These are phyloP conservation scores for Hemibagrus wyckioides DNA, from an alignment of 2,113 vertebrate genomes.

Conservation along the genomic window DNA sequence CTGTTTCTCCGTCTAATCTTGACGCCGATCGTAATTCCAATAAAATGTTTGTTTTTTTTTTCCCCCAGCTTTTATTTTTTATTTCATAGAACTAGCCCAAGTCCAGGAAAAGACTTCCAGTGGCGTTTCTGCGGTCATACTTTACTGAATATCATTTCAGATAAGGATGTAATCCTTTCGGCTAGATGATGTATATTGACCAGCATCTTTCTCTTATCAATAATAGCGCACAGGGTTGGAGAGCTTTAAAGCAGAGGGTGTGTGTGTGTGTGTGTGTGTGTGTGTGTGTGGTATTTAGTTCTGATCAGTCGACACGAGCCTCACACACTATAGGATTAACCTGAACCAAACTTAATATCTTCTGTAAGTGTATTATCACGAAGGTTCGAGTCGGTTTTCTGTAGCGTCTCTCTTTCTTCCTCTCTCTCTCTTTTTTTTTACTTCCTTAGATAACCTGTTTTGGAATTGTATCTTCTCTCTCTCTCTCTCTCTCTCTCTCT, in stretches of 20 bases:
- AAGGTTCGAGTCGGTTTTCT: neutral
- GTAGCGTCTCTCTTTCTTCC: neutral
- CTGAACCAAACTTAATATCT: conserved; percentile 27
- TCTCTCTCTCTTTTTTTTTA: neutral
- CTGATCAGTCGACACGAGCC: conserved; percentile 44
- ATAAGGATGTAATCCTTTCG: conserved; percentile 81
- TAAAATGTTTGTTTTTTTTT: conserved; percentile 74
- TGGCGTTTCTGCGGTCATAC: conserved; percentile 75
- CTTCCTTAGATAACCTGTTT: conserved; percentile 14
- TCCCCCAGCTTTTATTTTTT: conserved; percentile 51
- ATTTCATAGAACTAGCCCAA: conserved; percentile 63
- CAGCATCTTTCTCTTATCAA: conserved; percentile 66
- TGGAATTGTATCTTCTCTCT: neutral
- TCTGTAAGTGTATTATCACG: conserved; percentile 5
- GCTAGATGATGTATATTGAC: conserved; percentile 81
- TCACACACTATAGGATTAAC: conserved; percentile 40
- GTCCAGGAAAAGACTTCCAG: conserved; percentile 74
- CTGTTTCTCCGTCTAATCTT: conserved; percentile 76
- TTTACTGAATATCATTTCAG: conserved; percentile 86
- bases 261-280: conserved; percentile 27
- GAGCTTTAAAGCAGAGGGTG: conserved; percentile 55
- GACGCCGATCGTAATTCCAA: conserved; percentile 80
- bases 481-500: neutral
- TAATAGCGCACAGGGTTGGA: conserved; percentile 61
- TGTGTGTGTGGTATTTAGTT: conserved; percentile 37